Evolutionary conservation across 2,888 invertebrate genomes (phyloP).

Genomic region (Oligia latruncula): DNA sequence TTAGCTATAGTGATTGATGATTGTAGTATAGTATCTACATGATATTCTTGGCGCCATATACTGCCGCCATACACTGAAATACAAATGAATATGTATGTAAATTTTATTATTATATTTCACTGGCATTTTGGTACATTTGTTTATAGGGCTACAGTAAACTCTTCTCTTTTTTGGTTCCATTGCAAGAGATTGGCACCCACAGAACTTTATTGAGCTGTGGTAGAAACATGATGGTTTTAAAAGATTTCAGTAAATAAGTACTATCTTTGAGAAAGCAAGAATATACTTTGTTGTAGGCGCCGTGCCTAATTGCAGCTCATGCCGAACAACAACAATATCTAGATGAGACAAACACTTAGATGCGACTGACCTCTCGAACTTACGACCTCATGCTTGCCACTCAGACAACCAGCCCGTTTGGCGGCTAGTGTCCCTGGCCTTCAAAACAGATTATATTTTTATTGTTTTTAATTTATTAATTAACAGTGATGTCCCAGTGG

Average conservation of each 20-base stretch:
- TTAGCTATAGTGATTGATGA: neutral
- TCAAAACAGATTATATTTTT: neutral
- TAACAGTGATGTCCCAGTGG: neutral
- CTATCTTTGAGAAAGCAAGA: neutral
- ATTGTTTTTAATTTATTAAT: neutral
- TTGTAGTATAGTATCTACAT: neutral
- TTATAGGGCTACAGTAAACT: neutral
- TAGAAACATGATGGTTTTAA: neutral
- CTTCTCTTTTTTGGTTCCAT: neutral
- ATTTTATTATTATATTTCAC: neutral
- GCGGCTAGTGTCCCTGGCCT: constrained; percentile 1
- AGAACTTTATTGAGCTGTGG: neutral
- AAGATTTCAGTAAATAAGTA: neutral
- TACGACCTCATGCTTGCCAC: constrained; percentile 22
- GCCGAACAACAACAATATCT: neutral
- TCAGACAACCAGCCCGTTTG: constrained; percentile 1
- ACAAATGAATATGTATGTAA: neutral
- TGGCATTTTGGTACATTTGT: neutral
- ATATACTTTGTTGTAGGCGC: neutral
- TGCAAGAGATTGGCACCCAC: neutral
- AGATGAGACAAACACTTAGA: neutral
- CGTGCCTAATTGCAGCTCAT: neutral
- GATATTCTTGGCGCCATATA: neutral
- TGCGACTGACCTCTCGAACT: constrained; percentile 5
- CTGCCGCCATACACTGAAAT: neutral